These are phyloP conservation scores for Scolanthus callimorphus DNA, from an alignment of 92 coral and sea anemone species.

Conservation along the genomic window DNA sequence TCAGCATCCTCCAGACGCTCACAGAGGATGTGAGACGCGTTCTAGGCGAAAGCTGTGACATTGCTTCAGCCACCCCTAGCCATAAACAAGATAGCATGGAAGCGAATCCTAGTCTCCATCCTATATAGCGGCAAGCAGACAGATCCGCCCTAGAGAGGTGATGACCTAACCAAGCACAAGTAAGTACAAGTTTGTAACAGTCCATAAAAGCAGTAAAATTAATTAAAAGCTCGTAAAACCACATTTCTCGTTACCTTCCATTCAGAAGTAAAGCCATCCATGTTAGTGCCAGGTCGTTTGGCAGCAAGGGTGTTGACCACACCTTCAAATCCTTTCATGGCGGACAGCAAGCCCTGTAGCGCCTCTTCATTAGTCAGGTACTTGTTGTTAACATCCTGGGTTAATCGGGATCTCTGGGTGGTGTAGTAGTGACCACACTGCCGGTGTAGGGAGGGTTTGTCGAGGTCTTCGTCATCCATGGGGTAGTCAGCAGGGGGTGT, in stretches of 20 bases:
- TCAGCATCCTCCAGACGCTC: no score
- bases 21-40: no score
- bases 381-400: conserved; percentile 61
- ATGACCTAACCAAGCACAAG: no score
- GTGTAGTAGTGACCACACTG: conserved; percentile 86
- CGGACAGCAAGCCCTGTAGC: conserved; percentile 54
- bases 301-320: conserved; percentile 67
- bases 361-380: conserved; percentile 64
- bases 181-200: no score
- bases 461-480: conserved; percentile 10
- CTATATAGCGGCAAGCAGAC: no score
- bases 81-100: no score
- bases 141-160: no score
- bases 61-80: no score
- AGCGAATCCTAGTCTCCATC: no score
- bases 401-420: conserved; percentile 49
- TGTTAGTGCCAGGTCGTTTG: conserved; percentile 44
- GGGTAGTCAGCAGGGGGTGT: neutral
- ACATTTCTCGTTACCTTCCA: conserved; percentile 70
- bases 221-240: no score
- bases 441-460: conserved; percentile 61
- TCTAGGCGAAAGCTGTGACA: no score
- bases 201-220: no score
- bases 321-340: conserved; percentile 72
- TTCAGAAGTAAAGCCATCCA: conserved; percentile 61